Evolutionary conservation across 2,113 vertebrate species (phyloP).

Genomic region (Coptodon bakossiorum): DNA sequence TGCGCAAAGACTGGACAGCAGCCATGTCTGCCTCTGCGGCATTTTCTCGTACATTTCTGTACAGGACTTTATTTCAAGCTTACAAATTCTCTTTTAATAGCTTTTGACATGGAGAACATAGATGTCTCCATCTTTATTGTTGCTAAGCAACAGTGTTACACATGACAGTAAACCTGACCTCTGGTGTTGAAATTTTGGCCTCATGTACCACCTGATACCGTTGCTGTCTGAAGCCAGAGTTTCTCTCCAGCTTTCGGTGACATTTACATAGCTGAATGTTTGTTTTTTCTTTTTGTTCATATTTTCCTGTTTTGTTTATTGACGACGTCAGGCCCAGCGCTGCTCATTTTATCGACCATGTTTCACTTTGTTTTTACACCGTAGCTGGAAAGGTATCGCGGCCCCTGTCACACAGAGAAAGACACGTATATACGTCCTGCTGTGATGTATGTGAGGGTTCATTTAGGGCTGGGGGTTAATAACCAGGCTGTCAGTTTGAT

Average conservation of each 20-base stretch:
- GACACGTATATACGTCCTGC: not conserved
- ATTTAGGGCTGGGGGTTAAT: conserved; percentile 33
- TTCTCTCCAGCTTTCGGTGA: not conserved
- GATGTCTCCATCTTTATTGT: not conserved
- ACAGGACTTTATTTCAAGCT: not conserved
- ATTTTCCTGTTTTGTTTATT: not conserved
- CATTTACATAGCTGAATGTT: not conserved
- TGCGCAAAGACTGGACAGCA: not conserved
- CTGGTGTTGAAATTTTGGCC: not conserved
- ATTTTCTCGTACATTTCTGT: not conserved
- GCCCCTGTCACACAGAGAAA: not conserved
- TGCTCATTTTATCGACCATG: not conserved
- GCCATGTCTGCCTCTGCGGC: not conserved
- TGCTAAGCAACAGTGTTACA: not conserved
- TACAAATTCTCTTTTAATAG: not conserved
- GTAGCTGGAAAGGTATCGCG: not conserved
- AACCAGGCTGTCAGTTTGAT: conserved; percentile 34
- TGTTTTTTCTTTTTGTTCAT: not conserved
- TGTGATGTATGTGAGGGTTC: conserved; percentile 15
- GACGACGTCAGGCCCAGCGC: not conserved
- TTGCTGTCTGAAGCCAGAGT: not conserved
- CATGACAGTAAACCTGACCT: not conserved
- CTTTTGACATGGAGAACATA: not conserved
- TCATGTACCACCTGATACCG: not conserved
- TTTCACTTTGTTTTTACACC: not conserved